Evolutionary conservation across 2,888 invertebrate species (phyloP).

Genomic region (Ypsolopha scabrella): DNA sequence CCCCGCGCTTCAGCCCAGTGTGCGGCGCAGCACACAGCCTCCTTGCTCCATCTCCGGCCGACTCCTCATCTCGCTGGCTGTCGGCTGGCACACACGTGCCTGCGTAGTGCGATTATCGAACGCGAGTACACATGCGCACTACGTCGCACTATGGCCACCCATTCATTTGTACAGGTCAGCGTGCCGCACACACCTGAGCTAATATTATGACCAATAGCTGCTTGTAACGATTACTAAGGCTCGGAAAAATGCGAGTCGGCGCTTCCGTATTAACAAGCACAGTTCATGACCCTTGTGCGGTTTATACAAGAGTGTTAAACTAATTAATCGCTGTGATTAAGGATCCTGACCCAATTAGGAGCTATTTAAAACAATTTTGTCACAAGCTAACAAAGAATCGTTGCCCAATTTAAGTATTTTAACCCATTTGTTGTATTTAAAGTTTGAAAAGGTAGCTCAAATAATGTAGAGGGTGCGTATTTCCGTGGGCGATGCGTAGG

Average conservation of each 20-base stretch:
- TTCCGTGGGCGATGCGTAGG: slow-evolving; percentile 32
- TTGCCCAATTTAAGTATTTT: no score
- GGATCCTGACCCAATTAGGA: no score
- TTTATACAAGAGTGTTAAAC: no score
- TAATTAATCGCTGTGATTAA: no score
- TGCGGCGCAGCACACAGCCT: slow-evolving; percentile 2
- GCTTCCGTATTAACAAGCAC: no score
- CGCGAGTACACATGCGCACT: slow-evolving; percentile 62
- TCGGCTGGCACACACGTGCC: slow-evolving; percentile 32
- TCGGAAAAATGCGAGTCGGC: no score
- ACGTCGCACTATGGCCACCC: slow-evolving; percentile 4
- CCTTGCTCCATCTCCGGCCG: slow-evolving; percentile 1
- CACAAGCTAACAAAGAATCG: no score
- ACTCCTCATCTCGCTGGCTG: not conserved
- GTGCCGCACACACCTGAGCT: slow-evolving; percentile 48
- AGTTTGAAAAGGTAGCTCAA: no score
- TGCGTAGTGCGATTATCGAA: slow-evolving; percentile 59
- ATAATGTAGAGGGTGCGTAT: not conserved
- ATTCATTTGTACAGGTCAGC: slow-evolving; percentile 18
- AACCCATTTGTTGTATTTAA: no score
- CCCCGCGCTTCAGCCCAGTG: slow-evolving; percentile 17
- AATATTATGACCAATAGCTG: slow-evolving; percentile 43
- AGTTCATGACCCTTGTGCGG: no score
- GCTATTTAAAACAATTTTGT: no score
- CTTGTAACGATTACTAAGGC: not conserved